Base-by-base conservation (phyloP, 23 tunicate genomes). In the Phallusia fumigata region DNA sequence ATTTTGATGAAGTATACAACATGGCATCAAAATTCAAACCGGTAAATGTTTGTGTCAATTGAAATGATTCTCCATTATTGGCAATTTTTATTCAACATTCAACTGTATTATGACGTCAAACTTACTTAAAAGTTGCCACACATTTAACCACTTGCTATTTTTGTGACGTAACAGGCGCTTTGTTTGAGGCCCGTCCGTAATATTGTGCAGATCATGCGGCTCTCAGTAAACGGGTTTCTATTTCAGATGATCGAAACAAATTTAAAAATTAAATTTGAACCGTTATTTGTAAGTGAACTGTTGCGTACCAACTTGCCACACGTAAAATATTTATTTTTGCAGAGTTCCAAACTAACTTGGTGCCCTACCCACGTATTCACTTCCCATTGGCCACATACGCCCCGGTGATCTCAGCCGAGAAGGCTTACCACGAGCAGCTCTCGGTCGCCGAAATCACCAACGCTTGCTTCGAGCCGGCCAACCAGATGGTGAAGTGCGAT, bases 401-500 rank as follows among this genome's bases (percentile, higher is more conserved):
- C 32, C 98, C 98, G 26, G 98, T 95, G 36, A 95, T 95, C 79
- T 95, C 98, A 18, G 98, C 98, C 34, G 98, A 95, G 80, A 95
- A 95, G 47, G 88, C 99, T 45, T 95, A 95, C 92, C 96, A 95
- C 80, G 99, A 95, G 86, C 93, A 88, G 74, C 83, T 95, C 35
- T 88, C 93, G 21, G 99, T 95, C 45, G 99, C 99, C 51, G 99
- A 95, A 80, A 95, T 95, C 92, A 95, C 99, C 87, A 90, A 87
- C 89, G 92, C 99, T 40, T 95, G 99, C 81, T 95, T 95, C 78
- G 99, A 95, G 78, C 99, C 99, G 77, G 93, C 93, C 80, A 96
- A 96, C 85, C 99, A 96, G 92, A 96, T 96, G 99, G 99, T 96
- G 75, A 96, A 96, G 65, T 96, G 99, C 84, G 99, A 96, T 76